Evolutionary conservation across 2,888 invertebrate genomes (phyloP).

Genomic region (Aphodius sticticus): DNA sequence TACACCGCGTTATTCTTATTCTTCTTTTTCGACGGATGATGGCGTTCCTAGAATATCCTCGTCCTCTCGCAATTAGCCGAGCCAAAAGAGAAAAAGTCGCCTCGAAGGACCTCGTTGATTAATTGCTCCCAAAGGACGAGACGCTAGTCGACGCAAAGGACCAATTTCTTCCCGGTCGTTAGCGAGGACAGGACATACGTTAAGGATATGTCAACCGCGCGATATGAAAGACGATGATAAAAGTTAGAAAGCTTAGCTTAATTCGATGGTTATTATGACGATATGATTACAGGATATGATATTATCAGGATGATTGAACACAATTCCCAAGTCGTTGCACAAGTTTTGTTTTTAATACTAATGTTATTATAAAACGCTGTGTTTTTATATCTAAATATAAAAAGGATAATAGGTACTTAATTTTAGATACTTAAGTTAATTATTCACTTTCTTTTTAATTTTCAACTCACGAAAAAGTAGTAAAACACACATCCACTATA

Average conservation of each 20-base stretch:
- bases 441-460: not conserved
- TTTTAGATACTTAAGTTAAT: not conserved
- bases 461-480: not conserved
- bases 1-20: not conserved
- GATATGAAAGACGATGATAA: not conserved
- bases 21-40: not conserved
- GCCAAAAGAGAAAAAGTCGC: slow-evolving; percentile 7
- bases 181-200: slow-evolving; percentile 7
- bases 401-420: not conserved
- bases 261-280: not conserved
- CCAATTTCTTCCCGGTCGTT: not conserved
- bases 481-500: not conserved
- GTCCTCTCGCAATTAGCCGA: slow-evolving; percentile 6
- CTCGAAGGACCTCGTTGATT: not conserved
- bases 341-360: not conserved
- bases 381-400: not conserved
- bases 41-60: too few species aligned
- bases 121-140: not conserved
- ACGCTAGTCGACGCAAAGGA: not conserved
- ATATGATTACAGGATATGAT: not conserved
- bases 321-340: not conserved
- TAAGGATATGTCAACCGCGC: not conserved
- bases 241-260: not conserved
- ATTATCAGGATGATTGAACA: not conserved
- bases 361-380: not conserved